phyloP scores from a whole-genome alignment of 2,113 vertebrate genomes.

The Isichthys henryi region DNA sequence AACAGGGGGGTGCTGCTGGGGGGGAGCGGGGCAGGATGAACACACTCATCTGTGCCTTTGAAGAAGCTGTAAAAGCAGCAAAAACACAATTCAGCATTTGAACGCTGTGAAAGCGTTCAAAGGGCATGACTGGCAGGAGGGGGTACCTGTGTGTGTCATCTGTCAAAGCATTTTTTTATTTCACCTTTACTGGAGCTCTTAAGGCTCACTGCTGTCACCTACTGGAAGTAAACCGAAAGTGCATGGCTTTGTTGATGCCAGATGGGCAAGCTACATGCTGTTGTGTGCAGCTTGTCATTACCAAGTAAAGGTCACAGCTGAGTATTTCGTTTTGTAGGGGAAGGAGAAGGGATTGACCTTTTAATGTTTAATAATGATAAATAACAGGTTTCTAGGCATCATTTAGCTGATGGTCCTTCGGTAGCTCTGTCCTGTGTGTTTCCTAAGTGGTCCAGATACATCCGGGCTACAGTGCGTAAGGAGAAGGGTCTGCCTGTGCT shows the following conservation, averaged over 20 bases:
- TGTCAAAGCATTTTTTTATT: background rate
- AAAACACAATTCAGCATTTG: background rate
- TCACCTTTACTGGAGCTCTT: background rate
- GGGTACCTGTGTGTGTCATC: background rate
- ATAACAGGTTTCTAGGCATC: constrained; percentile 8
- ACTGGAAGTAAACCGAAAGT: background rate
- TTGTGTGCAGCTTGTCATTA: background rate
- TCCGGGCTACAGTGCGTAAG: constrained; percentile 86
- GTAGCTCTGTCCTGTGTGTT: background rate
- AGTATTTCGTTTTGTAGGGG: background rate
- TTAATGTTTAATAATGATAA: background rate
- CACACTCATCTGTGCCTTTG: background rate
- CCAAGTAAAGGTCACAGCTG: background rate
- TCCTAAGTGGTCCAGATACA: constrained; percentile 86
- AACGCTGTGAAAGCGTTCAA: background rate
- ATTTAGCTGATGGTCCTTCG: background rate
- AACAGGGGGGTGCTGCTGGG: background rate
- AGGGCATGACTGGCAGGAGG: background rate
- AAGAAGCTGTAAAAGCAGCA: background rate
- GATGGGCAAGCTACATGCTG: background rate
- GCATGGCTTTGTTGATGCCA: background rate
- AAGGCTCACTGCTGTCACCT: constrained; percentile 2
- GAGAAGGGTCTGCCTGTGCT: constrained; percentile 83
- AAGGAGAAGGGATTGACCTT: background rate
- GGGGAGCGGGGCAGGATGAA: background rate